A percentile compares a stretch with the other conserved stretches of the same genome.
These are phyloP conservation scores for Arnoldichthys spilopterus DNA, from an alignment of 2,797 vertebrate species.

Conservation along the genomic window DNA sequence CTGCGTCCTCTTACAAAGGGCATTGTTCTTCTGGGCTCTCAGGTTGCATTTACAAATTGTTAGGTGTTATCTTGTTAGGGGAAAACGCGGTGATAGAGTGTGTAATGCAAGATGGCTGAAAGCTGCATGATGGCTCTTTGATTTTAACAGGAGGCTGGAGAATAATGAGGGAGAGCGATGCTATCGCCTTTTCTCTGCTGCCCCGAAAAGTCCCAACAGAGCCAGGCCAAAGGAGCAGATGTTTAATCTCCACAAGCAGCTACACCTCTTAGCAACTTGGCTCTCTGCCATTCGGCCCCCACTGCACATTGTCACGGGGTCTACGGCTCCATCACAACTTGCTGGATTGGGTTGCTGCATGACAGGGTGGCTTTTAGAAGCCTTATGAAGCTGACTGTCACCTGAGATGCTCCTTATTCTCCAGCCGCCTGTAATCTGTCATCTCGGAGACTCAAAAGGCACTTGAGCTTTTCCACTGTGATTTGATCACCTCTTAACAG, in stretches of 20 bases:
- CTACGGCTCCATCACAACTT: constrained; percentile 3
- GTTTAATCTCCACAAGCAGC: constrained; percentile 38
- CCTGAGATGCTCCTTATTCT: constrained; percentile 29
- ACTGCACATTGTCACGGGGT: background rate
- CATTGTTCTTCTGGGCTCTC: constrained; percentile 34
- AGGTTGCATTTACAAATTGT: constrained; percentile 43
- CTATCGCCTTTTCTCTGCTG: constrained; percentile 16
- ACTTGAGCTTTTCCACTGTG: constrained; percentile 31
- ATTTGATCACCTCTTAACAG: constrained; percentile 25
- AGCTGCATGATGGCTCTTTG: constrained; percentile 37
- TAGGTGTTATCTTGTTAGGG: constrained; percentile 33
- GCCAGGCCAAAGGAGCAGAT: constrained; percentile 28
- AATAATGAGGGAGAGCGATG: constrained; percentile 46
- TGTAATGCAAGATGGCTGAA: constrained; percentile 31
- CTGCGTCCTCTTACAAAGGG: constrained; percentile 32
- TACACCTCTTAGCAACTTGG: constrained; percentile 49
- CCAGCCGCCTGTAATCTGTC: constrained; percentile 11
- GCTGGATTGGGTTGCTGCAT: constrained; percentile 18
- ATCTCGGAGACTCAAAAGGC: constrained; percentile 19
- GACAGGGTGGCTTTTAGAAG: constrained; percentile 35
- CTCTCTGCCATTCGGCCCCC: constrained; percentile 20
- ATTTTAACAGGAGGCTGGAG: constrained; percentile 40
- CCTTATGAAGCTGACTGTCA: constrained; percentile 17
- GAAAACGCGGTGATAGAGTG: constrained; percentile 27
- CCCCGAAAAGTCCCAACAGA: constrained; percentile 32